Evolutionary conservation across 1,140 invertebrate species (phyloP).

Genomic region (Galendromus occidentalis): DNA sequence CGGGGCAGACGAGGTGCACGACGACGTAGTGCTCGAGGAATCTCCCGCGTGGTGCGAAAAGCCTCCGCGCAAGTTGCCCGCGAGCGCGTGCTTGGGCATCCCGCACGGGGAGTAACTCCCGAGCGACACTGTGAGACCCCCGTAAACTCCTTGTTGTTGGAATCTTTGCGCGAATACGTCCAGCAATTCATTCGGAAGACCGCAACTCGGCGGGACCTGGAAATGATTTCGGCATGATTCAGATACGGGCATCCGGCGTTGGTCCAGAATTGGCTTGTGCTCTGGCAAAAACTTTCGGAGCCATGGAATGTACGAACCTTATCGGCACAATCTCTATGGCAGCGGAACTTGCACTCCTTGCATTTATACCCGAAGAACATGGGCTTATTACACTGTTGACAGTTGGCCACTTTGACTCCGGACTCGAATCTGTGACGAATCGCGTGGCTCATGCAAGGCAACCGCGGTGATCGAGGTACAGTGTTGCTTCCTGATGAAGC

Average conservation of each 20-base stretch:
- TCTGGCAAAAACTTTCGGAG: not conserved
- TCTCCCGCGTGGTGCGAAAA: slow-evolving; percentile 28
- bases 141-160: slow-evolving; percentile 15
- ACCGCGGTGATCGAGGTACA: slow-evolving; percentile 45
- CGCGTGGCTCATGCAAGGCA: slow-evolving; percentile 58
- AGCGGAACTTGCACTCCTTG: slow-evolving; percentile 87
- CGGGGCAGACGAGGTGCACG: slow-evolving; percentile 85
- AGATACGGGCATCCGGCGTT: too few species aligned
- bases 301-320: slow-evolving; percentile 34
- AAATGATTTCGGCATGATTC: too few species aligned
- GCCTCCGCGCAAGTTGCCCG: not conserved
- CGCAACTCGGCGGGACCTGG: slow-evolving; percentile 58
- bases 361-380: slow-evolving; percentile 78
- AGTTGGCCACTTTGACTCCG: slow-evolving; percentile 65
- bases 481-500: slow-evolving; percentile 35
- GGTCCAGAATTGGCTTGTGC: not conserved
- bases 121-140: too few species aligned
- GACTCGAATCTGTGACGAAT: slow-evolving; percentile 76
- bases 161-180: slow-evolving; percentile 38
- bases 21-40: slow-evolving; percentile 81
- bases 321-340: slow-evolving; percentile 67
- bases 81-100: not conserved
- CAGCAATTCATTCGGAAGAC: slow-evolving; percentile 58
- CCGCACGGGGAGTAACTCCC: too few species aligned
- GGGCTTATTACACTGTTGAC: slow-evolving; percentile 72